Base-by-base conservation (phyloP, 2,888 invertebrate genomes). In the Carterocephalus palaemon region DNA sequence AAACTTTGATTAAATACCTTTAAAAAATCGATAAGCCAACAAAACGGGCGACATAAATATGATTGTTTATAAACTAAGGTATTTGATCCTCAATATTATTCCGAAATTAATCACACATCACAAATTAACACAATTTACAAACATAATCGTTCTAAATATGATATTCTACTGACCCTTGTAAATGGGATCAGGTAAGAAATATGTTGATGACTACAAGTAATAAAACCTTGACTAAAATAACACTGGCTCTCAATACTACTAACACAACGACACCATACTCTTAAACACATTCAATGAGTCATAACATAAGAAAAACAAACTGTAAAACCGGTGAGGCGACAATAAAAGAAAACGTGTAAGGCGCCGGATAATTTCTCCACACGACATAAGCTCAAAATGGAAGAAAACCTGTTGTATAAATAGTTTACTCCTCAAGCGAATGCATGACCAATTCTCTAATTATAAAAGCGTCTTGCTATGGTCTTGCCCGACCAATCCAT, bases 401-500 rank as follows among this genome's bases (percentile, higher is more conserved):
- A 81, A 71, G 70, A 83, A 77, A 70, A 74, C 72, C 60, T 62
- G 49, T 55, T 58, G 64, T 72, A 76, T 77, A 79, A 81, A 81
- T 83, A 82, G 75, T 64, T 60, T 57, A 60, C 65, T 64, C 60
- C 62, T 56, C 62, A 56, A 57, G 56, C 64, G 57, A 59, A 58
- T 64, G 73, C 67, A 78, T 84, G 84, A 83, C 76, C 76, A 83
- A 78, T 81, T 68, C 68, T 77, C 81, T 82, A 81, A 82, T 74
- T 80, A 75, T 75, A n/a, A 69, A 64, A 71, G 63, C 64, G 28
- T 43, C 42, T 43, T 43, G 28, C 28, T n/a, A n/a, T n/a, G n/a
- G n/a, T n/a, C n/a, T 22, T 36, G 34, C 16, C 15, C 34, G n/a
- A 29, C 22, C 28, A 31, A 22, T 31, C 22, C n/a, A 28, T 20